Conservation (phyloP, 1,140 invertebrate species). For the Eriosoma lanigerum region DNA sequence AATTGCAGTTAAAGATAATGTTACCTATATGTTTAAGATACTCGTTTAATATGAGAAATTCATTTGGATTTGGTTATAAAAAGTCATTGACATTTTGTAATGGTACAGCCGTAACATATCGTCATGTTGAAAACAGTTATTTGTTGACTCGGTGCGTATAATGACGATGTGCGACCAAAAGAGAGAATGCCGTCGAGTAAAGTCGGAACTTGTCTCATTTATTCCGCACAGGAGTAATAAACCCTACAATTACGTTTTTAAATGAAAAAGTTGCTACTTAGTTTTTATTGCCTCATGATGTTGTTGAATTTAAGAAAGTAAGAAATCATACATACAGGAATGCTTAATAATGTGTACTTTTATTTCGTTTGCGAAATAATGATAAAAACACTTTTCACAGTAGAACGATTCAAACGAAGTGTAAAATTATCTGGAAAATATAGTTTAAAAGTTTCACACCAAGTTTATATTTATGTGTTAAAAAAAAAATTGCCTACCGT, state of each 20-base stretch:
- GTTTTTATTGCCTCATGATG: slow-evolving; percentile 25
- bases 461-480: not conserved
- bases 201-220: slow-evolving; percentile 40
- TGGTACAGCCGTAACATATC: too few species aligned
- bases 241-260: not conserved
- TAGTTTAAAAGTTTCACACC: not conserved
- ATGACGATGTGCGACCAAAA: not conserved
- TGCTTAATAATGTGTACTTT: slow-evolving; percentile 31
- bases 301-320: slow-evolving; percentile 8
- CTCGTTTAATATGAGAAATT: too few species aligned
- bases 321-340: not conserved
- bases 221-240: not conserved
- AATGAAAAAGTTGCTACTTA: slow-evolving; percentile 40
- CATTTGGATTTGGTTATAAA: too few species aligned
- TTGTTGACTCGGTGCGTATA: not conserved
- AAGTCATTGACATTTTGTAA: too few species aligned
- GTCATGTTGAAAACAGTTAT: not conserved
- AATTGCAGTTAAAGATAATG: too few species aligned
- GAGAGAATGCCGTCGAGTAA: not conserved
- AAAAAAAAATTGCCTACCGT: not conserved
- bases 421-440: slow-evolving; percentile 13
- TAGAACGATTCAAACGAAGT: not conserved
- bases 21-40: too few species aligned
- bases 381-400: not conserved
- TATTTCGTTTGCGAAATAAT: slow-evolving; percentile 5